phyloP scores from a whole-genome alignment of 2,113 vertebrate genomes.

The Festucalex cinctus region DNA sequence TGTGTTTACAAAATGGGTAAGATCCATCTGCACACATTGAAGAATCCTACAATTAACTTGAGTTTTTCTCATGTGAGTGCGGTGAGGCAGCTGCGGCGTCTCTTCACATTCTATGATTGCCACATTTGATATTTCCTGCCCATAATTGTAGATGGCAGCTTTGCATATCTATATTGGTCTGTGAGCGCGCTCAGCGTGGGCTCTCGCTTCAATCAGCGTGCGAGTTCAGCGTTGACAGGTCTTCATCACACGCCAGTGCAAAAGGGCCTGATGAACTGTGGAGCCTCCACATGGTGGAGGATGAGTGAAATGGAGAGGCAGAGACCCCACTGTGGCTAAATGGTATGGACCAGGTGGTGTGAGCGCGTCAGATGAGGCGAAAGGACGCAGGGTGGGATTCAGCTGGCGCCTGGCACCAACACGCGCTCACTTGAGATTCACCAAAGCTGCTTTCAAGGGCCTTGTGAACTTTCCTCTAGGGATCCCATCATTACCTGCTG shows the following conservation, averaged over 20 bases:
- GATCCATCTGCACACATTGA: constrained; percentile 4
- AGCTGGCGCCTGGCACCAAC: constrained; percentile 62
- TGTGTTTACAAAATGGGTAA: constrained; percentile 7
- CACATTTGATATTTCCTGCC: constrained; percentile 52
- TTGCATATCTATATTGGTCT: constrained; percentile 53
- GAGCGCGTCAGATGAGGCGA: constrained; percentile 44
- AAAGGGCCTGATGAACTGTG: constrained; percentile 54
- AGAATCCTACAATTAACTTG: constrained; percentile 15
- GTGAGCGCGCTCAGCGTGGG: constrained; percentile 49
- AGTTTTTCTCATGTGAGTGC: constrained; percentile 21
- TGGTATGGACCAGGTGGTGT: constrained; percentile 57
- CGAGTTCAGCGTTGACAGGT: constrained; percentile 49
- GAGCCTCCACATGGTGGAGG: constrained; percentile 31
- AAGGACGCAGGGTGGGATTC: constrained; percentile 43
- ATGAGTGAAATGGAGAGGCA: constrained; percentile 39
- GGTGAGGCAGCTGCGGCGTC: constrained; percentile 49
- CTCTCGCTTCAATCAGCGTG: constrained; percentile 47
- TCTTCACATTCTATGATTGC: constrained; percentile 52
- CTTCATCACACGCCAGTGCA: constrained; percentile 45
- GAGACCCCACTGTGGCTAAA: constrained; percentile 51
- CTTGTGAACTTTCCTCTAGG: constrained; percentile 31
- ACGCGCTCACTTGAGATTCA: constrained; percentile 49
- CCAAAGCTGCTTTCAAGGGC: constrained; percentile 48
- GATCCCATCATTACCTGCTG: constrained; percentile 55
- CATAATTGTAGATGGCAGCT: constrained; percentile 50